Percentiles rank a stretch among this genome's conserved stretches.
Evolutionary conservation across 2,888 invertebrate genomes (phyloP).

Genomic region (Cosmia trapezina): DNA sequence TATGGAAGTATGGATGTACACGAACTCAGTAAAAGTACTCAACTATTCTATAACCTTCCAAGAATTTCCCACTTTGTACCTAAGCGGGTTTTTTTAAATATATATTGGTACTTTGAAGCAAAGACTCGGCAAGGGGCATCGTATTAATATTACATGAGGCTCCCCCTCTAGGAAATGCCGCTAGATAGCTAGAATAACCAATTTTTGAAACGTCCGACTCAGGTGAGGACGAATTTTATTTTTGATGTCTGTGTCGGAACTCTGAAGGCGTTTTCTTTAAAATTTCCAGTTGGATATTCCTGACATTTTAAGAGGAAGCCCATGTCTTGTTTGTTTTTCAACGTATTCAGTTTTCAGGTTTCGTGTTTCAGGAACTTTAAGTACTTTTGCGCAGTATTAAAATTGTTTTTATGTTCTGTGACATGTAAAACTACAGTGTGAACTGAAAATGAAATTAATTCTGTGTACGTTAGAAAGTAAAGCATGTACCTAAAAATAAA

Average conservation of each 20-base stretch:
- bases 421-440: background rate
- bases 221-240: slow-evolving; percentile 68
- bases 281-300: slow-evolving; percentile 54
- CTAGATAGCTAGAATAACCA: slow-evolving; percentile 73
- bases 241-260: slow-evolving; percentile 53
- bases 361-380: slow-evolving; percentile 21
- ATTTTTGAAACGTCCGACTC: slow-evolving; percentile 73
- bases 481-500: background rate
- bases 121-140: slow-evolving; percentile 62
- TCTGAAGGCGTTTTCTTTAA: slow-evolving; percentile 54
- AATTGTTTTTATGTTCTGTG: slow-evolving; percentile 11
- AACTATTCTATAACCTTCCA: slow-evolving; percentile 61
- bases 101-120: slow-evolving; percentile 74
- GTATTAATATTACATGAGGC: slow-evolving; percentile 78
- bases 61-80: slow-evolving; percentile 54
- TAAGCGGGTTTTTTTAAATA: slow-evolving; percentile 71
- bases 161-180: slow-evolving; percentile 58
- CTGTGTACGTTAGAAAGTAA: background rate
- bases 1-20: no score
- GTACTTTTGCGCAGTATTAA: slow-evolving; percentile 6
- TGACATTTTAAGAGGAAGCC: slow-evolving; percentile 54
- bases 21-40: slow-evolving; percentile 40
- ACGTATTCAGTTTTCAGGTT: slow-evolving; percentile 45
- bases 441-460: background rate
- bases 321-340: slow-evolving; percentile 43